Evolutionary conservation across 2,113 vertebrate genomes (phyloP).

Genomic region (Oreocharis arfaki): DNA sequence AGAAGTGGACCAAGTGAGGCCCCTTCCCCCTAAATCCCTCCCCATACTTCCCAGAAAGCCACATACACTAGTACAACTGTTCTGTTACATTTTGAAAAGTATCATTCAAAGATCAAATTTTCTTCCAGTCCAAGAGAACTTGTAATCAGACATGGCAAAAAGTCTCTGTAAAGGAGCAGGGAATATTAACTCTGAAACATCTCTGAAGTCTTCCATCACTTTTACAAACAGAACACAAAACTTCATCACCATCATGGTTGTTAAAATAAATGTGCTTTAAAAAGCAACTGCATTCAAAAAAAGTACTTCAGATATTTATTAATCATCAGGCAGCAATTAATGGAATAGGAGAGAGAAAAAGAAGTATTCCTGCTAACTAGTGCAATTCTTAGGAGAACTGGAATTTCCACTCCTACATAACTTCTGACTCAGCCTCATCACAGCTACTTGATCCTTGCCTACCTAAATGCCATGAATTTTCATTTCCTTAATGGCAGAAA

Average conservation of each 20-base stretch:
- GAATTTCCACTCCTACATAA: constrained; percentile 74
- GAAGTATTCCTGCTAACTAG: constrained; percentile 49
- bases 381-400: constrained; percentile 56
- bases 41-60: constrained; percentile 19
- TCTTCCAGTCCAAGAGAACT: constrained; percentile 48
- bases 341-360: constrained; percentile 20
- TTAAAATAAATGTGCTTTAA: neutral
- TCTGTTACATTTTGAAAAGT: constrained; percentile 29
- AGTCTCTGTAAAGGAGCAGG: constrained; percentile 26
- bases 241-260: neutral
- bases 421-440: constrained; percentile 69
- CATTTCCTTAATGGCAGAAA: constrained; percentile 70
- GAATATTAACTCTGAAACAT: constrained; percentile 31
- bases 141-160: neutral
- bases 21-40: constrained; percentile 50
- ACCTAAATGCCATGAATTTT: constrained; percentile 66
- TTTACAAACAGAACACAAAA: neutral
- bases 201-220: constrained; percentile 7
- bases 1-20: constrained; percentile 65
- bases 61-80: constrained; percentile 34
- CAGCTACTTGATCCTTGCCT: constrained; percentile 62
- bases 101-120: constrained; percentile 29
- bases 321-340: constrained; percentile 36
- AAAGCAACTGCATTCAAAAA: constrained; percentile 17
- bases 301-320: constrained; percentile 31